Percentiles rank a stretch among this genome's conserved stretches.
Conservation (phyloP, 2,113 vertebrate species). For the Emydura subglobosa region DNA sequence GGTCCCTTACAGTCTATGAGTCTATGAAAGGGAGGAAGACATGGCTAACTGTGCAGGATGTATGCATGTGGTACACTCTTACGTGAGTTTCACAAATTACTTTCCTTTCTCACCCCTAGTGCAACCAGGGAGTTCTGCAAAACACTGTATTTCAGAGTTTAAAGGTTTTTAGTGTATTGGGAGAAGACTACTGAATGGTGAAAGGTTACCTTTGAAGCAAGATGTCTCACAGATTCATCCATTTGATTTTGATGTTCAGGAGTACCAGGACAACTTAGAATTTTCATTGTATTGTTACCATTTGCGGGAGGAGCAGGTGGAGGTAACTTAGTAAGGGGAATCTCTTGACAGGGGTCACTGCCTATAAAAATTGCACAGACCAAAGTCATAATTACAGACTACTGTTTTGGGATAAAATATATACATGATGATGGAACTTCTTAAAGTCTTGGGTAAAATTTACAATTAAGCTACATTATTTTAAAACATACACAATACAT, state of each 20-base stretch:
- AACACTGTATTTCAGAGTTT: fast-evolving
- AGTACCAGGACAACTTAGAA: conserved; percentile 72
- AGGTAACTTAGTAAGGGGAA: conserved; percentile 87
- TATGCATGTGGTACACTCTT: fast-evolving
- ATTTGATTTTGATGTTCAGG: conserved; percentile 82
- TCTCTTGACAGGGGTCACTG: conserved; percentile 83
- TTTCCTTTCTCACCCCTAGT: neutral
- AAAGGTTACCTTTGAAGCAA: conserved; percentile 90
- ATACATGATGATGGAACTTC: neutral
- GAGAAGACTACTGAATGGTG: neutral
- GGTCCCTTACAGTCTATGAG: no score
- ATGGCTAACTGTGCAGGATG: neutral
- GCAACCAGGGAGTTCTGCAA: fast-evolving
- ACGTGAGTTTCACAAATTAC: fast-evolving
- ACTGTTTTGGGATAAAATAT: neutral
- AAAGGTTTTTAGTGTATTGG: neutral
- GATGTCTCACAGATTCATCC: conserved; percentile 87
- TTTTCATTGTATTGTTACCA: conserved; percentile 73
- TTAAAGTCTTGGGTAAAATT: neutral
- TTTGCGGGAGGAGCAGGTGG: conserved; percentile 78
- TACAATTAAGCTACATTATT: neutral
- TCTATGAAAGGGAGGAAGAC: neutral
- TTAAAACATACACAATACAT: neutral
- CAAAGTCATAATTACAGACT: neutral
- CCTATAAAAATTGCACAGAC: conserved; percentile 69